Percentiles rank a stretch among this genome's conserved stretches.
phyloP scores from a whole-genome alignment of 2,113 vertebrate genomes.

The Chaenogobius annularis region DNA sequence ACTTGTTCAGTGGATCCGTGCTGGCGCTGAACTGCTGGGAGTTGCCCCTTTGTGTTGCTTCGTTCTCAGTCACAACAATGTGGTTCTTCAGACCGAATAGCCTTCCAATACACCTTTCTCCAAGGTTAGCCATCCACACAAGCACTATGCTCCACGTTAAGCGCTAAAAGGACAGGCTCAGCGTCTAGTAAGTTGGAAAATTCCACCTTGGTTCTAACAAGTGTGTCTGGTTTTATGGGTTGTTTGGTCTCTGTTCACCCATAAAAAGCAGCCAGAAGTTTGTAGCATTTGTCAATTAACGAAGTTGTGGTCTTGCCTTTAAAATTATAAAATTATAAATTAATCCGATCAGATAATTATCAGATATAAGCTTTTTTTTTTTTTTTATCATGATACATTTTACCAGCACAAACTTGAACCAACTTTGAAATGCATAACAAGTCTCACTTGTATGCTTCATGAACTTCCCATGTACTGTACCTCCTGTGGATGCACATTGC shows the following conservation, averaged over 20 bases:
- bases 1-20: constrained; percentile 60
- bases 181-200: constrained; percentile 33
- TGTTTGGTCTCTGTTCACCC: background rate
- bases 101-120: constrained; percentile 26
- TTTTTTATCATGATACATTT: background rate
- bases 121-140: constrained; percentile 47
- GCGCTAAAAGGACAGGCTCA: constrained; percentile 9
- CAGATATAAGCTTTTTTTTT: background rate
- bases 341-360: no score
- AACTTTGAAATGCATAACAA: background rate
- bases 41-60: constrained; percentile 55
- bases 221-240: constrained; percentile 6
- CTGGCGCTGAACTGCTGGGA: constrained; percentile 57
- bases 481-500: constrained; percentile 23
- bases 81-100: constrained; percentile 20
- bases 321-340: background rate
- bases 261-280: background rate
- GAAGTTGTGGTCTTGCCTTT: background rate
- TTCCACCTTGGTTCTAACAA: constrained; percentile 12
- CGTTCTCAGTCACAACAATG: constrained; percentile 24
- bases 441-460: background rate
- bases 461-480: constrained; percentile 10
- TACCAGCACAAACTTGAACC: background rate
- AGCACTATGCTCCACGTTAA: background rate
- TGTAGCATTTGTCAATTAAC: constrained; percentile 8